phyloP scores from a whole-genome alignment of 2,888 invertebrate species.

The Chymomyza amoena region DNA sequence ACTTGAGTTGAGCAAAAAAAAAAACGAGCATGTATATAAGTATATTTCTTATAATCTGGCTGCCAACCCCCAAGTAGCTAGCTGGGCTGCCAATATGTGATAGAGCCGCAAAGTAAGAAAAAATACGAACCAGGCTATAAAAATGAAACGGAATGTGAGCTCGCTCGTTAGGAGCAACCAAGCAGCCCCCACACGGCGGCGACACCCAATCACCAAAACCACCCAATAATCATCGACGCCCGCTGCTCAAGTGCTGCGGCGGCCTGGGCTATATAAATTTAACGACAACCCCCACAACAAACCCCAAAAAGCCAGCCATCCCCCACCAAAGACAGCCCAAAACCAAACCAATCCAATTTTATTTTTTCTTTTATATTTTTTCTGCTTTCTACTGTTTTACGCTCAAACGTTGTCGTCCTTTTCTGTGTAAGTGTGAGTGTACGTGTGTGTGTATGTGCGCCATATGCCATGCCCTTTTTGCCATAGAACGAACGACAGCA shows the following conservation, averaged over 20 bases:
- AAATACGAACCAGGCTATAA: not conserved
- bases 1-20: not conserved
- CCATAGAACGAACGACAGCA: conserved; percentile 18
- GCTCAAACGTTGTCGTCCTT: conserved; percentile 5
- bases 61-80: conserved; percentile 6
- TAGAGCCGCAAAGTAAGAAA: conserved; percentile 16
- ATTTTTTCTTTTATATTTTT: conserved; percentile 18
- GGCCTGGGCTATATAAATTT: conserved; percentile 1
- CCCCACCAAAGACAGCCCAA: conserved; percentile 18
- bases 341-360: conserved; percentile 73
- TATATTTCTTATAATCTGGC: not conserved
- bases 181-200: conserved; percentile 3
- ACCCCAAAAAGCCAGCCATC: not conserved
- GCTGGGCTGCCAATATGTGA: not conserved
- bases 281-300: conserved; percentile 27
- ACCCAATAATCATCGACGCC: conserved; percentile 59
- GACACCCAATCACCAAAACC: conserved; percentile 24
- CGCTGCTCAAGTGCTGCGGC: not conserved
- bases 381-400: not conserved
- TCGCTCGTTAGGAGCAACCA: not conserved
- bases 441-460: conserved; percentile 28
- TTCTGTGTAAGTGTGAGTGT: conserved; percentile 28
- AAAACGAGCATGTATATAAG: not conserved
- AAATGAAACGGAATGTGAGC: conserved; percentile 1
- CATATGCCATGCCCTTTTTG: conserved; percentile 52